Evolutionary conservation across 2,797 vertebrate species (phyloP), one percentile per base, ranked within the genome.

Genomic region (Novumbra hubbsi): DNA sequence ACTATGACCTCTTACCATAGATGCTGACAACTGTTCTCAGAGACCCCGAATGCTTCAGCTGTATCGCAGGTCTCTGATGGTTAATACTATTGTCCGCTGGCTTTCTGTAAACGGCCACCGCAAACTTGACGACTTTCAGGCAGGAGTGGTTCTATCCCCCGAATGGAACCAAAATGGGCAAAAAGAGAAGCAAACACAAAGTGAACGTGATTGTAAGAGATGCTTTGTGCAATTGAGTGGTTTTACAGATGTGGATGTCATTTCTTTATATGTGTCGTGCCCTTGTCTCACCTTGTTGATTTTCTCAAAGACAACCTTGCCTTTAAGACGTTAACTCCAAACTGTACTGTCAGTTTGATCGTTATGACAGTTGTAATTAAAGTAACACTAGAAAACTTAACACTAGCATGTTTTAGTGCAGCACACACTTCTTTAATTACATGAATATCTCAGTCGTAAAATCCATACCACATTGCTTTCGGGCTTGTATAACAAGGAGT

Each of bases 1-100:
- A 71, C 41, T 48, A 69, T 75, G 76, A 79, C 74, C 78, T 86
- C 76, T 72, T 74, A 41, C 79, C 81, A 83, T 80, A 79, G 83
- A 86, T 83, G 85, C 87, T 89, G 82, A 89, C 76, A 88, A 94
- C 93, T 94, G 91, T 93, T 93, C 87, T 81, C 80, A 83, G 81
- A 89, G 88, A 89, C 89, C 89, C 89, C 87, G 74, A 74, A 91
- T 92, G 90, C 92, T 93, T 90, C 90, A 91, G 84, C 80, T 82
- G 74, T 79, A 77, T 79, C 73, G 75, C 68, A 19, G 70, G 48
- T 38, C 66, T 69, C 11, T 72, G 75, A 68, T 65, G 16, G 64
- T 78, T 78, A 73, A 78, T 73, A 72, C 68, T 65, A 67, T 68
- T 78, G 52, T 79, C 71, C 28, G 76, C 70, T 49, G 75, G 82